A percentile compares a stretch with the other conserved stretches of the same genome.
Evolutionary conservation across 2,113 vertebrate genomes (phyloP).

Genomic region (Spea bombifrons): DNA sequence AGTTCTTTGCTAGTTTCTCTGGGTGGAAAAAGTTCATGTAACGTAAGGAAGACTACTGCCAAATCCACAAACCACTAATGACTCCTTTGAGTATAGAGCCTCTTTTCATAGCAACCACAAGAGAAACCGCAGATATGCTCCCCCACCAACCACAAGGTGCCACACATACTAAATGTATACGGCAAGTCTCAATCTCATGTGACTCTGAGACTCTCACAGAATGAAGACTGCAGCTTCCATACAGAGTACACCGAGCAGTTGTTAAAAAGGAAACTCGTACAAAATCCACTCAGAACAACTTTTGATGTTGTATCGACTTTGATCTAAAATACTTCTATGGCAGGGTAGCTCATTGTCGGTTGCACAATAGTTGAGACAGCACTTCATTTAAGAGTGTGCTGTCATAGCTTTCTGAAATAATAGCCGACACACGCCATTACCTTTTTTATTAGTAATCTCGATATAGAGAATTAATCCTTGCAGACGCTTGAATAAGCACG

Average conservation of each 20-base stretch:
- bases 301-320: too few relatives aligned
- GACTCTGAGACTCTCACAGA: slow-evolving; percentile 5
- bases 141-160: slow-evolving; percentile 28
- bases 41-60: slow-evolving; percentile 32
- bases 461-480: too few relatives aligned
- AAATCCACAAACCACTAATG: slow-evolving; percentile 48
- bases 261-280: background rate
- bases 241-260: background rate
- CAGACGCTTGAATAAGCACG: too few relatives aligned
- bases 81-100: slow-evolving; percentile 33
- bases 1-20: slow-evolving; percentile 2
- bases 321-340: too few relatives aligned
- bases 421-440: background rate
- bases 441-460: too few relatives aligned
- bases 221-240: background rate
- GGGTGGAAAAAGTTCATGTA: slow-evolving; percentile 38
- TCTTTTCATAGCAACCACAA: slow-evolving; percentile 36
- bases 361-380: background rate
- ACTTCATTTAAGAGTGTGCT: background rate
- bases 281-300: background rate
- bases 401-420: background rate
- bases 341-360: background rate
- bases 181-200: slow-evolving; percentile 18
- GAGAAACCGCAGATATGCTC: slow-evolving; percentile 27
- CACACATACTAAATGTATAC: slow-evolving; percentile 19